Conservation (phyloP, 2,113 vertebrate genomes). For the Malurus alboscapulatus region DNA sequence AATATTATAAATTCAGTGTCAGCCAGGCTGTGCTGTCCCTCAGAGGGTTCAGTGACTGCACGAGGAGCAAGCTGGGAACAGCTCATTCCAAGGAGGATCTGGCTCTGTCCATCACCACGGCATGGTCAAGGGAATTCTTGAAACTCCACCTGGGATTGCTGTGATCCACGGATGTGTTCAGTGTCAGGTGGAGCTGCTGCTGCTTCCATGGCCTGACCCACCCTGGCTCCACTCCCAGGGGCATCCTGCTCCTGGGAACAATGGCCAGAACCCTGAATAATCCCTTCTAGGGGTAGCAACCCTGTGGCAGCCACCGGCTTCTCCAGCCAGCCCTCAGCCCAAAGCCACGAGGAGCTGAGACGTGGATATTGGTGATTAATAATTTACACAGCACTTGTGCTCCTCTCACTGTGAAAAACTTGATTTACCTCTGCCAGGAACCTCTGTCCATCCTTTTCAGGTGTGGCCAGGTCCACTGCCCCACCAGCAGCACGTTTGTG, state of each 20-base stretch:
- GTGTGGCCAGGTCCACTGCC: background rate
- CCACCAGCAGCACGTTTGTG: background rate
- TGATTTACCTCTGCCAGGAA: background rate
- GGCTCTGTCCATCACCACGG: background rate
- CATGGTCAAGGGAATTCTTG: rapidly evolving
- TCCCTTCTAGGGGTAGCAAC: background rate
- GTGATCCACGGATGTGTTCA: background rate
- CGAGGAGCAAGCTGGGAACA: background rate
- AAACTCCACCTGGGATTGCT: background rate
- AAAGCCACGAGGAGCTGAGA: background rate
- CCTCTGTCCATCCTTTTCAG: background rate
- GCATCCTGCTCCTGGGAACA: background rate
- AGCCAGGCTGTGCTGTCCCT: background rate
- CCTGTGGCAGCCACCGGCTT: background rate
- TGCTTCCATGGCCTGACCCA: background rate
- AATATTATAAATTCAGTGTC: background rate
- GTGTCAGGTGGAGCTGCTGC: background rate
- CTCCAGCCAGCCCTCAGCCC: background rate
- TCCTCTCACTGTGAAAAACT: background rate
- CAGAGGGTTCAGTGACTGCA: background rate
- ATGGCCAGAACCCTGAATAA: background rate
- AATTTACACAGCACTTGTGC: no score
- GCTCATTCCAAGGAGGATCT: rapidly evolving
- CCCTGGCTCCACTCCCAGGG: background rate
- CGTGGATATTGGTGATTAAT: rapidly evolving